Conservation (phyloP, 2,888 invertebrate genomes). For the Buathra laborator region DNA sequence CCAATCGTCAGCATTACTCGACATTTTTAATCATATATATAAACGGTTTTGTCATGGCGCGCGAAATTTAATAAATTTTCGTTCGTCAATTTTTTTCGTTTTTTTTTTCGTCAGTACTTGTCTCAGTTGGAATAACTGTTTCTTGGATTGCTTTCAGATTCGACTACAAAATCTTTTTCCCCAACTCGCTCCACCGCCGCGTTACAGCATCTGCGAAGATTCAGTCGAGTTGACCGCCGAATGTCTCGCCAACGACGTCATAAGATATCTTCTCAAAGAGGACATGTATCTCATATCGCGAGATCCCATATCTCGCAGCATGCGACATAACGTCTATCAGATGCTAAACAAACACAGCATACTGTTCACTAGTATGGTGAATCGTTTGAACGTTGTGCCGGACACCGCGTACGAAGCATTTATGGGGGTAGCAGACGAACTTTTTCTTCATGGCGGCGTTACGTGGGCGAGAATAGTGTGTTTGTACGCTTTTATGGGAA, state of each 20-base stretch:
- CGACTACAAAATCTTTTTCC: conserved; percentile 83
- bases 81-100: neutral
- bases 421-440: conserved; percentile 85
- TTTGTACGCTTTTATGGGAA: conserved; percentile 85
- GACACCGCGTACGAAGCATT: conserved; percentile 84
- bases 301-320: conserved; percentile 84
- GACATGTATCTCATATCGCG: conserved; percentile 83
- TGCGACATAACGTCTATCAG: conserved; percentile 85
- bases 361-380: conserved; percentile 85
- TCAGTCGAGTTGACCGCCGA: conserved; percentile 82
- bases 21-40: neutral
- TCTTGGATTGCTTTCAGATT: conserved; percentile 76
- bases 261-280: conserved; percentile 83
- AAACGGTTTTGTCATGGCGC: neutral
- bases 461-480: conserved; percentile 85
- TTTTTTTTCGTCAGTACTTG: neutral
- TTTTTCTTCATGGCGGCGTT: conserved; percentile 84
- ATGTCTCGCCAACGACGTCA: conserved; percentile 82
- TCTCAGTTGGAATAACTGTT: neutral
- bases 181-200: conserved; percentile 78
- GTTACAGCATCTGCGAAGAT: conserved; percentile 79
- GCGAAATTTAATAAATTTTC: neutral
- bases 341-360: conserved; percentile 85
- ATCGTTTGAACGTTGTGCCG: conserved; percentile 84
- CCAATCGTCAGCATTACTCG: conserved; percentile 1